Evolutionary conservation across 2,797 vertebrate species (phyloP), one percentile per base, ranked within the genome.

Genomic region (Esox masquinongy): DNA sequence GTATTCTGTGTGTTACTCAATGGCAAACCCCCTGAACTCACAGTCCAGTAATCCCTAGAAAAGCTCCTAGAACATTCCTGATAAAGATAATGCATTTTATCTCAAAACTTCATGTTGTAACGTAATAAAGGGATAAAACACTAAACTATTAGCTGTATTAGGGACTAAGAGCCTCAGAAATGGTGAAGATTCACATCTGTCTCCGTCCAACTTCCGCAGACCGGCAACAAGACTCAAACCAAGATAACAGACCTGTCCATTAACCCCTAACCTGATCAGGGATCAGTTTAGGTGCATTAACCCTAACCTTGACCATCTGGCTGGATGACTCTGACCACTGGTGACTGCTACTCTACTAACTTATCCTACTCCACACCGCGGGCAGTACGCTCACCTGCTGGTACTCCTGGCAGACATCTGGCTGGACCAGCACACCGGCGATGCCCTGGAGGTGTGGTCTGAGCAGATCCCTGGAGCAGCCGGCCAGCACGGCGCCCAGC

Each of bases 371-470:
- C n/a, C 53, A 6, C 39, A 9, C 39, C 5, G 39, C 39, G 5
- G 69, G 69, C 16, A 24, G 22, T 12, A 53, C 14, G 5, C 94
- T 95, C 84, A 99, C 98, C 88, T 97, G 95, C 73, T 95, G 96
- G 77, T 94, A 94, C 0, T 85, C 90, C 74, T 97, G 96, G 73
- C 95, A 95, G 80, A 96, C 89, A 12, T 92, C 92, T 0, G 93
- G 83, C 74, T 89, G 88, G 51, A 92, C 86, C 70, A 99, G 87
- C 0, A 86, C 87, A 56, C 43, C 73, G 68, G 93, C 91, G 1
- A 98, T 84, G 72, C 85, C 75, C 3, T 81, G 59, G 66, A 99
- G 83, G 74, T 98, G 95, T 1, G 96, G 95, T 78, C 77, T 86
- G 3, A 99, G 88, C 59, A 87, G 77, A 49, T 94, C 89, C 67